A percentile compares a stretch with the other conserved stretches of the same genome.
These are phyloP conservation scores for Kryptolebias ocellatus DNA, from an alignment of 2,797 vertebrate genomes.

Conservation along the genomic window DNA sequence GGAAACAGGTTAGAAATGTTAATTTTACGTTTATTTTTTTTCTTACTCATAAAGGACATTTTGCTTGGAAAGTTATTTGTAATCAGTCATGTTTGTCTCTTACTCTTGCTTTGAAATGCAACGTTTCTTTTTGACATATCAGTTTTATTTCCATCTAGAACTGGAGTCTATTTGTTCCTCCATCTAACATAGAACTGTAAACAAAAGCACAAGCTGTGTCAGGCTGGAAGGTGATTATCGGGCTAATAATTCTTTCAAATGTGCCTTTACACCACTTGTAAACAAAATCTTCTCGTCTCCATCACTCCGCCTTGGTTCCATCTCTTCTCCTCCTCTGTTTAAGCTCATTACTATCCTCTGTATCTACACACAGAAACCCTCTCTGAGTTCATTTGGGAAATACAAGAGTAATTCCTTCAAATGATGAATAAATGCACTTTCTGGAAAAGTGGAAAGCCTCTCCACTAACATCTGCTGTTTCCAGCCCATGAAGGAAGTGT, in stretches of 20 bases:
- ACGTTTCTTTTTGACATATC: too few species aligned
- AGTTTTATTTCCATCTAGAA: too few species aligned
- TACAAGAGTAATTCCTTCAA: background rate
- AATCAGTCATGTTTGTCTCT: too few species aligned
- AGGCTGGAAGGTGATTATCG: background rate
- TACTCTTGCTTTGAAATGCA: too few species aligned
- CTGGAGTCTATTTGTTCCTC: too few species aligned
- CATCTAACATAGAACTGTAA: background rate
- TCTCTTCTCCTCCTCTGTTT: slow-evolving; percentile 18
- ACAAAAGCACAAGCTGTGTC: background rate
- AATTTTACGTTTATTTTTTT: too few species aligned
- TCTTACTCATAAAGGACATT: too few species aligned
- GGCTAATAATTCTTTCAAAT: background rate
- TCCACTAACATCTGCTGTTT: too few species aligned
- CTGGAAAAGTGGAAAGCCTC: too few species aligned
- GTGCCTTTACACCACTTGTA: background rate
- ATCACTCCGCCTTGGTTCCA: slow-evolving; percentile 20
- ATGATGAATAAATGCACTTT: background rate
- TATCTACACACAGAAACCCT: background rate
- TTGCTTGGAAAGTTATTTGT: too few species aligned
- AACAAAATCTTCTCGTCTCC: slow-evolving; percentile 5
- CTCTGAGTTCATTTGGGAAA: background rate
- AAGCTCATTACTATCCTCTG: slow-evolving; percentile 14
- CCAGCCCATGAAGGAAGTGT: background rate
- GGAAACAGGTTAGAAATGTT: background rate